Evolutionary conservation across 2,797 vertebrate genomes (phyloP), one percentile per base, ranked within the genome.

Genomic region (Periparus ater): DNA sequence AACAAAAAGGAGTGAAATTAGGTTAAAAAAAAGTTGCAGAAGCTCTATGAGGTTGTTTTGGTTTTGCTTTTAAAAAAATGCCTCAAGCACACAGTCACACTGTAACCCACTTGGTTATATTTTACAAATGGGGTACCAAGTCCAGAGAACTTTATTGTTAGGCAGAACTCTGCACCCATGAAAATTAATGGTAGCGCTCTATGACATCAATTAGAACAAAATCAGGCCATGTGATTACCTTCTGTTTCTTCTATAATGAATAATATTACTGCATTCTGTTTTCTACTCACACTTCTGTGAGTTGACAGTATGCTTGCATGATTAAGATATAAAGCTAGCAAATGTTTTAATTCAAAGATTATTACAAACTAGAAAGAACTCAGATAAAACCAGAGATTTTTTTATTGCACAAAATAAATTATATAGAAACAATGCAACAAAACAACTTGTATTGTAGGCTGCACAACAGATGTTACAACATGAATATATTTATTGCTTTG

Each of bases 321-420:
- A 73, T 63, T 42, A 83, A 79, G 45, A 90, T 34, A 68, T 10
- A 72, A 88, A 70, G 29, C 32, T 22, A 87, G 34, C 17, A 93
- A 86, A 96, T 25, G 25, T 42, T 89, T 92, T 73, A 85, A 86
- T 86, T 91, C 19, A 88, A 82, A 73, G 36, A 89, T 58, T 87
- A 80, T 70, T 87, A 94, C 58, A 95, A 95, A 95, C 32, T 20
- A 94, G 61, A 95, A 51, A 88, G 51, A 82, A 94, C 83, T 89
- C 96, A 95, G 84, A 88, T 95, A 96, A 97, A 97, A 95, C 91
- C 89, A 96, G 89, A 96, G 61, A 89, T 91, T 70, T 95, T 97
- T 97, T 97, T 96, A 97, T 97, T 97, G 95, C 96, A 97, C 95
- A 97, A 97, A 97, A 97, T 97, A 97, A 97, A 97, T 97, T 97